phyloP scores from a whole-genome alignment of 2,797 vertebrate genomes.

The Toxotes lorentzi region DNA sequence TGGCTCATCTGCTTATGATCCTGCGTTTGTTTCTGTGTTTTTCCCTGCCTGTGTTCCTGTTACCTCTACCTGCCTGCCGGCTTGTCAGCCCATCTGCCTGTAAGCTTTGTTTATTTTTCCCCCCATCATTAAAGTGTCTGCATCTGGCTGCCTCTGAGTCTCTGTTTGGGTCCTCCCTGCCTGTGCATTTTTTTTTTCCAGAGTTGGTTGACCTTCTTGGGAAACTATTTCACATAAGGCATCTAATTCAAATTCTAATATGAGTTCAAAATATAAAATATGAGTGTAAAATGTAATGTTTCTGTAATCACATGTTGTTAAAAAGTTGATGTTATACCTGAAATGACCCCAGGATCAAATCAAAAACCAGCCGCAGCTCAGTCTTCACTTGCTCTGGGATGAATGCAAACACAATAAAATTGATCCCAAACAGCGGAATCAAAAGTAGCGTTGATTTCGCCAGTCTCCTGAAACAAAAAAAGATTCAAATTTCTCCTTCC shows the following conservation, averaged over 20 bases:
- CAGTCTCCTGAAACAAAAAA: conserved; percentile 88
- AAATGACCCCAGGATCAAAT: conserved; percentile 95
- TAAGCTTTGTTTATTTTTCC: too few species aligned
- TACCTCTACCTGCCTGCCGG: too few species aligned
- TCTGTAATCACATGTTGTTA: not conserved
- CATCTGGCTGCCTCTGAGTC: too few species aligned
- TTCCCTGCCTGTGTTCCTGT: too few species aligned
- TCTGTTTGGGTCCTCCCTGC: too few species aligned
- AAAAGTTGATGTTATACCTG: conserved; percentile 87
- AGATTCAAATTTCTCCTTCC: conserved; percentile 27
- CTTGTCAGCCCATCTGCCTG: too few species aligned
- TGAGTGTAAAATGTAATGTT: not conserved
- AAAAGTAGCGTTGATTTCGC: conserved; percentile 96
- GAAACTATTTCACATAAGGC: not conserved
- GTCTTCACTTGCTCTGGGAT: conserved; percentile 93
- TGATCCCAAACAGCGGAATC: conserved; percentile 96
- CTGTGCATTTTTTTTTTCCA: not conserved
- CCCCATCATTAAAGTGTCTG: too few species aligned
- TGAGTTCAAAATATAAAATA: too few species aligned
- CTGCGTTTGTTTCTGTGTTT: too few species aligned
- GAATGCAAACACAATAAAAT: conserved; percentile 96
- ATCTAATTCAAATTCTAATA: not conserved
- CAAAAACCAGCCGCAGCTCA: conserved; percentile 91
- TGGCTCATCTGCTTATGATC: too few species aligned
- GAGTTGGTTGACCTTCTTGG: not conserved